Evolutionary conservation across 2,797 vertebrate species (phyloP).

Genomic region (Hydrolagus colliei): DNA sequence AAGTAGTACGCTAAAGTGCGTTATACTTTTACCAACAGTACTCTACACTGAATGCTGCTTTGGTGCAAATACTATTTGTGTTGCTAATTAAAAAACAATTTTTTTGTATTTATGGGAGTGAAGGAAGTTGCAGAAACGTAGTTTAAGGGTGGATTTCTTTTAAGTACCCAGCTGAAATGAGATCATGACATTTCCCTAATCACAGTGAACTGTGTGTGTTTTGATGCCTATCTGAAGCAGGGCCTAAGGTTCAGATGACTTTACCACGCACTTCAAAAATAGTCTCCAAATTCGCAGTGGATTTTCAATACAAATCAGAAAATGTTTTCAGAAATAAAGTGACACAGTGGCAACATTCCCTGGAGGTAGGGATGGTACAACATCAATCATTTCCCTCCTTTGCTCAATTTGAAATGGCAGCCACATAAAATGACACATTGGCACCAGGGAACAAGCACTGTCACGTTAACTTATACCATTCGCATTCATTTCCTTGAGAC

Average conservation of each 20-base stretch:
- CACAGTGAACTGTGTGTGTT: neutral
- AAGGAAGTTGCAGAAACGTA: neutral
- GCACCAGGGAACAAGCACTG: neutral
- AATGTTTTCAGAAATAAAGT: conserved; percentile 1
- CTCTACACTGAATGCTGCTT: neutral
- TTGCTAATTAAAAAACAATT: neutral
- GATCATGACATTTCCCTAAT: neutral
- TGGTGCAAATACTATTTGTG: neutral
- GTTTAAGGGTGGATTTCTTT: neutral
- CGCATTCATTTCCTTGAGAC: neutral
- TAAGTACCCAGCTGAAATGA: neutral
- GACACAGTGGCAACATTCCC: neutral
- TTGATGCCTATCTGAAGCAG: neutral
- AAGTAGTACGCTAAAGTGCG: neutral
- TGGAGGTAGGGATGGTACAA: neutral
- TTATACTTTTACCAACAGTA: neutral
- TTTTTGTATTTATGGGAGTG: neutral
- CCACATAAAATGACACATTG: neutral
- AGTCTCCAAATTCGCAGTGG: neutral
- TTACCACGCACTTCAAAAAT: neutral
- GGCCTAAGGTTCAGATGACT: neutral
- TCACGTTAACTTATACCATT: neutral
- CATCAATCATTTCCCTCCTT: neutral
- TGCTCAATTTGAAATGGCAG: neutral
- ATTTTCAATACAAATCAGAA: neutral